Conservation (phyloP, 2,113 vertebrate genomes). For the Thalassoma bifasciatum region DNA sequence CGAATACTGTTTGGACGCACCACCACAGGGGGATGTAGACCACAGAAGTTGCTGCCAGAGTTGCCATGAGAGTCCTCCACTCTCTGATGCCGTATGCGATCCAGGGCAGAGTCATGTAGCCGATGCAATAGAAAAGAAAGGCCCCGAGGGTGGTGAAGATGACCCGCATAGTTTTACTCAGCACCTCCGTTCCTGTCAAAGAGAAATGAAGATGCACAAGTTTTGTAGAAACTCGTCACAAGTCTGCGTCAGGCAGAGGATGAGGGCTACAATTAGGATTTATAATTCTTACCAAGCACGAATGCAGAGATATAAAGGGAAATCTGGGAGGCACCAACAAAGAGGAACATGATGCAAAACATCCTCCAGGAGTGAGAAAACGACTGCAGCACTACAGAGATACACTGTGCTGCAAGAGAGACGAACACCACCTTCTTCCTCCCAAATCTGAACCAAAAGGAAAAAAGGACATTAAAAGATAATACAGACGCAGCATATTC, state of each 20-base stretch:
- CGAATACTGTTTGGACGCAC: slow-evolving; percentile 76
- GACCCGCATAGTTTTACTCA: slow-evolving; percentile 89
- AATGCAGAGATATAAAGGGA: slow-evolving; percentile 95
- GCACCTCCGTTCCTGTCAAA: slow-evolving; percentile 88
- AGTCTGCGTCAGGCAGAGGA: too few species aligned
- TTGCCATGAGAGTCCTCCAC: slow-evolving; percentile 89
- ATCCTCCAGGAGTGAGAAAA: slow-evolving; percentile 91
- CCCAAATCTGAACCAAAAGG: slow-evolving; percentile 85
- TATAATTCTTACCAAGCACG: slow-evolving; percentile 87
- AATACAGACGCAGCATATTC: neutral
- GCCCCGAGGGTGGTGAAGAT: slow-evolving; percentile 90
- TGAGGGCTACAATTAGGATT: too few species aligned
- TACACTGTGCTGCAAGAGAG: slow-evolving; percentile 88
- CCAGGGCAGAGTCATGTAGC: slow-evolving; percentile 92
- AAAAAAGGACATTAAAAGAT: neutral
- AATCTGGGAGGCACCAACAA: slow-evolving; percentile 93
- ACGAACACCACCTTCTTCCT: slow-evolving; percentile 92
- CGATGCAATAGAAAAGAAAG: slow-evolving; percentile 91
- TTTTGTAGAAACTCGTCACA: too few species aligned
- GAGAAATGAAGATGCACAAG: neutral
- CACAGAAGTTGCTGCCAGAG: slow-evolving; percentile 84
- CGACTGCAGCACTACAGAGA: slow-evolving; percentile 89
- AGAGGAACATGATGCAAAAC: slow-evolving; percentile 89
- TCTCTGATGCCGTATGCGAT: slow-evolving; percentile 89
- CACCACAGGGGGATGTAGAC: slow-evolving; percentile 90